These are phyloP conservation scores for Cylloceria caligata DNA, from an alignment of 2,888 invertebrate genomes.

Conservation along the genomic window DNA sequence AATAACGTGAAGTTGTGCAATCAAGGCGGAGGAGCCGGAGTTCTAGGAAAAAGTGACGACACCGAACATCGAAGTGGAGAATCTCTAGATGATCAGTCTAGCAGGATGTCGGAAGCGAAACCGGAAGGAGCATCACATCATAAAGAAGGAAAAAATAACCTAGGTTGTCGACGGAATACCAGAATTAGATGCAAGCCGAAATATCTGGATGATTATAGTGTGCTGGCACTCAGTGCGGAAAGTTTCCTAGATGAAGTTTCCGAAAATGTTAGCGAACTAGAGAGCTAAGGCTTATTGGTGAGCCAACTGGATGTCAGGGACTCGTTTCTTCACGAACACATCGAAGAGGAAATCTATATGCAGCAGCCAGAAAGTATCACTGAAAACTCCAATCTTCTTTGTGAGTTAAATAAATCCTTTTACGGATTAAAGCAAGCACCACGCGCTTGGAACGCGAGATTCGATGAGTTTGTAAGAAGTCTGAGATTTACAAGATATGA, in stretches of 20 bases:
- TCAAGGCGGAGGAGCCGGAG: too few relatives aligned
- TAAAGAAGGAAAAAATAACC: not conserved
- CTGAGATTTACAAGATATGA: too few relatives aligned
- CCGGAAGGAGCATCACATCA: too few relatives aligned
- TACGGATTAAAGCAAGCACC: too few relatives aligned
- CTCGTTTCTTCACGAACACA: constrained; percentile 12
- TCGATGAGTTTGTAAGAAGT: too few relatives aligned
- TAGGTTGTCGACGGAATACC: constrained; percentile 45
- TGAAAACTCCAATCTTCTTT: too few relatives aligned
- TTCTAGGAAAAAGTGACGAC: not conserved
- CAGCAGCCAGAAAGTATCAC: constrained; percentile 38
- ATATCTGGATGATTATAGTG: constrained; percentile 56
- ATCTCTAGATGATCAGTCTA: not conserved
- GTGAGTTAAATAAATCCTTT: too few relatives aligned
- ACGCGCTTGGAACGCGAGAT: too few relatives aligned
- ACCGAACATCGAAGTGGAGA: not conserved
- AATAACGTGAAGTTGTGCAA: too few relatives aligned
- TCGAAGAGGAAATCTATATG: not conserved
- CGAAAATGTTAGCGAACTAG: constrained; percentile 52
- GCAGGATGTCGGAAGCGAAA: not conserved
- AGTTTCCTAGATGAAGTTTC: constrained; percentile 59
- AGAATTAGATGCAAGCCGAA: constrained; percentile 30
- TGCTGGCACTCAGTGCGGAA: constrained; percentile 50
- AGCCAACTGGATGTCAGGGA: too few relatives aligned
- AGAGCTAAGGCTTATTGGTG: not conserved